Percentiles rank a stretch among this genome's conserved stretches.
These are phyloP conservation scores for Gasteruption jaculator DNA, from an alignment of 2,888 invertebrate species.

Conservation along the genomic window DNA sequence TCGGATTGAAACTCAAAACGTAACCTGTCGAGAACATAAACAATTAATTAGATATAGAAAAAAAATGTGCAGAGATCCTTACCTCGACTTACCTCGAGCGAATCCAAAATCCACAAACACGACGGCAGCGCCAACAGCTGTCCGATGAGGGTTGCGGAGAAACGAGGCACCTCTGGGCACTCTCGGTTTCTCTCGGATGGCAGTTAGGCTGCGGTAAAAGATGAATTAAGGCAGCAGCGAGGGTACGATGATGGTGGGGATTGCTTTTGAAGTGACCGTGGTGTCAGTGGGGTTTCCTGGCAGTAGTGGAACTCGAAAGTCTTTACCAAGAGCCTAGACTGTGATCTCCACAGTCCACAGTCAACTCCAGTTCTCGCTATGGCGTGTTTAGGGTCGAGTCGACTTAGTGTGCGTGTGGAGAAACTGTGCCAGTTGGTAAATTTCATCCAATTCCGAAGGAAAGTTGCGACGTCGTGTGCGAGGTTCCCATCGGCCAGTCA, in stretches of 20 bases:
- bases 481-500: conserved; percentile 60
- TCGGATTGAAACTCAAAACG: too few relatives aligned
- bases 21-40: too few relatives aligned
- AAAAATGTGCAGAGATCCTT: too few relatives aligned
- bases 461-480: conserved; percentile 64
- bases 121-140: too few relatives aligned
- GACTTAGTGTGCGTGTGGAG: conserved; percentile 78
- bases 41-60: too few relatives aligned
- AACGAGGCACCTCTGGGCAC: too few relatives aligned
- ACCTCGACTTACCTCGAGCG: too few relatives aligned
- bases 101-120: too few relatives aligned
- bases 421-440: conserved; percentile 77
- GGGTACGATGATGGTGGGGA: too few relatives aligned
- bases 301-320: conserved; percentile 40
- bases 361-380: conserved; percentile 74
- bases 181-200: too few relatives aligned
- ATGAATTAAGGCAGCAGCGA: background rate
- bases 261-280: conserved; percentile 13
- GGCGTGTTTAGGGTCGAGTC: conserved; percentile 79
- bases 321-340: conserved; percentile 37
- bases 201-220: background rate
- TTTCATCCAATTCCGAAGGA: conserved; percentile 60
- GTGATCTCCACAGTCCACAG: conserved; percentile 52
- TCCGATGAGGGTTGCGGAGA: too few relatives aligned
- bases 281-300: conserved; percentile 34